Conservation (phyloP, 2,888 invertebrate genomes). For the Teleiodes luculella region DNA sequence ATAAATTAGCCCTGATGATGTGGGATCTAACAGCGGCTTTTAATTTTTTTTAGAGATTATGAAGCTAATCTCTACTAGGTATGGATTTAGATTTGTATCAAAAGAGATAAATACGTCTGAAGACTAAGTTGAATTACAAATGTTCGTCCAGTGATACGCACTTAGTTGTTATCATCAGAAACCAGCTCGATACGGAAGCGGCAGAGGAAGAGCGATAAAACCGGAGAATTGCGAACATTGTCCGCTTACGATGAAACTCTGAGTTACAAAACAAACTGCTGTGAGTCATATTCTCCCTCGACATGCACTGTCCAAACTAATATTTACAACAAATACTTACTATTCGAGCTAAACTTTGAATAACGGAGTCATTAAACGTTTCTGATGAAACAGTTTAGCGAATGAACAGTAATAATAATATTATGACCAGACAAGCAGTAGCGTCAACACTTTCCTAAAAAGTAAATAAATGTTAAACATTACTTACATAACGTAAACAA, state of each 20-base stretch:
- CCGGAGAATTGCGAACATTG: conserved; percentile 55
- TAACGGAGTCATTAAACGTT: background rate
- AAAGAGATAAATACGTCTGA: too few relatives aligned
- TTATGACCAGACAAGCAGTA: background rate
- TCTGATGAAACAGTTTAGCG: background rate
- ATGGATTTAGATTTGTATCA: too few relatives aligned
- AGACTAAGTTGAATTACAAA: too few relatives aligned
- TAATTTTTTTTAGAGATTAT: too few relatives aligned
- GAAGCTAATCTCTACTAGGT: too few relatives aligned
- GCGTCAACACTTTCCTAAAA: too few relatives aligned
- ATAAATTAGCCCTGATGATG: too few relatives aligned
- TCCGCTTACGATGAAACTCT: conserved; percentile 40
- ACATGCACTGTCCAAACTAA: background rate
- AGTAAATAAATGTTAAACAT: too few relatives aligned
- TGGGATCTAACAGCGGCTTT: too few relatives aligned
- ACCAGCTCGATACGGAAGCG: conserved; percentile 57
- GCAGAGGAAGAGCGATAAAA: conserved; percentile 68
- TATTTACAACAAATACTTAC: background rate
- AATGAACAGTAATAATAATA: background rate
- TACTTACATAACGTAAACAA: too few relatives aligned
- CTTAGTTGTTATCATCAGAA: conserved; percentile 62
- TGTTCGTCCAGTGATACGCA: conserved; percentile 22
- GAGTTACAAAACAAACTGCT: conserved; percentile 17
- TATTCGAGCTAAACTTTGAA: background rate
- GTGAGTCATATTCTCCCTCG: background rate